These are phyloP conservation scores for Poeciliopsis infans DNA, from an alignment of 2,797 vertebrate genomes.

Conservation along the genomic window DNA sequence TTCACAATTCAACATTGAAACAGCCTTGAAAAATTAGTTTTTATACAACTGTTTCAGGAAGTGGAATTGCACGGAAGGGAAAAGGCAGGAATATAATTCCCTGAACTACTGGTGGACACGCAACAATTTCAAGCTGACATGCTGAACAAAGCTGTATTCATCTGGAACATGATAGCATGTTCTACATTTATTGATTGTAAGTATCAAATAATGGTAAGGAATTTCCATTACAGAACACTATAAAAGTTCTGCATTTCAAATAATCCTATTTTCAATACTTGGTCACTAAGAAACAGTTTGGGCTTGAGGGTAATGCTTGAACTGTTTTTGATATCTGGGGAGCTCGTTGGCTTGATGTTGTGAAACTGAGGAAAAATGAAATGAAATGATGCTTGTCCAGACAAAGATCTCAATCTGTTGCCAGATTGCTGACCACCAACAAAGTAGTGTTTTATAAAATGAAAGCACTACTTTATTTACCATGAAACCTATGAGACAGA, in stretches of 20 bases:
- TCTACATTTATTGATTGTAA: conserved; percentile 47
- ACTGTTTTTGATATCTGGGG: conserved; percentile 53
- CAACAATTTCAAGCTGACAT: conserved; percentile 59
- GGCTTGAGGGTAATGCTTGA: conserved; percentile 15
- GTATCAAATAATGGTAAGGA: conserved; percentile 48
- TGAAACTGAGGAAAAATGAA: conserved; percentile 73
- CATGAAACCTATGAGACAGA: conserved; percentile 67
- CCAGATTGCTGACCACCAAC: conserved; percentile 46
- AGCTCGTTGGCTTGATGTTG: conserved; percentile 47
- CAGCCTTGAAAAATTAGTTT: conserved; percentile 74
- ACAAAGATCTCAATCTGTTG: conserved; percentile 37
- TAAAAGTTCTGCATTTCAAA: conserved; percentile 42
- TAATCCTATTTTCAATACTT: conserved; percentile 22
- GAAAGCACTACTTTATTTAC: conserved; percentile 68
- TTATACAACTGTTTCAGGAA: conserved; percentile 66
- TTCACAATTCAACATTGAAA: conserved; percentile 73
- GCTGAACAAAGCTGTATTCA: conserved; percentile 63
- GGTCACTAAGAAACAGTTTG: conserved; percentile 42
- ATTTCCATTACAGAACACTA: conserved; percentile 35
- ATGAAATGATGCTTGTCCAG: conserved; percentile 74
- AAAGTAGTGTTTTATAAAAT: conserved; percentile 40
- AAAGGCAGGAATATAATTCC: conserved; percentile 64
- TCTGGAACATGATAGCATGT: conserved; percentile 23
- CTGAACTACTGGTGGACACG: conserved; percentile 62
- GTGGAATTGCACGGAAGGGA: conserved; percentile 74